Evolutionary conservation across 2,113 vertebrate species (phyloP), one percentile per base, ranked within the genome.

Genomic region (Seriola aureovittata): DNA sequence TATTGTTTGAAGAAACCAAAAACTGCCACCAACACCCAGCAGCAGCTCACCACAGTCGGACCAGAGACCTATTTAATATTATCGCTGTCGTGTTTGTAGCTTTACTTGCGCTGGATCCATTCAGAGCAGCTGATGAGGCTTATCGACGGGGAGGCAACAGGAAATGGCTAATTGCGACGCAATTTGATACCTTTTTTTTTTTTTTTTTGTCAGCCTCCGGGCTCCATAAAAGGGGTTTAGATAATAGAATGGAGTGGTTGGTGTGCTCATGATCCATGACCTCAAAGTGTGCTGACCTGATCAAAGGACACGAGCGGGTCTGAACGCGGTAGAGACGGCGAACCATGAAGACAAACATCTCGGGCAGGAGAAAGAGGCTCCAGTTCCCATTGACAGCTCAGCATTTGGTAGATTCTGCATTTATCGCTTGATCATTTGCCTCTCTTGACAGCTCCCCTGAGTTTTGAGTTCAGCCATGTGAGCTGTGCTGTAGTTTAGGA

Each of bases 371-470:
- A 9, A 52, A 17, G 5, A 13, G 69, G 77, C 82, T 42, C 75
- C 67, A 19, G 44, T 58, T 85, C 72, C 80, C 79, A 77, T 36
- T 66, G 80, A 85, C 84, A 86, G 72, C 58, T 14, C 29, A 6
- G 59, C 68, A 25, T 82, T 82, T 75, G 80, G 62, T 88, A 73
- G 63, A 63, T 75, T 78, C 81, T 71, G 76, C 65, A 63, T 88
- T 91, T 91, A 88, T 93, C 87, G 71, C 88, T 87, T 79, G 80
- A 91, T 92, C 93, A 91, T 85, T 85, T 88, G 80, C 87, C 84
- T 85, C 83, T 84, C 40, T 25, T 81, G 88, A 91, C 87, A 86
- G 82, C 86, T 88, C 88, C 80, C 87, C 46, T 48, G 85, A 78
- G 89, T 69, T 88, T 86, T 65, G 42, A 83, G 57, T 70, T 76